Conservation (phyloP, 2,797 vertebrate genomes). For the Bufotes viridis region DNA sequence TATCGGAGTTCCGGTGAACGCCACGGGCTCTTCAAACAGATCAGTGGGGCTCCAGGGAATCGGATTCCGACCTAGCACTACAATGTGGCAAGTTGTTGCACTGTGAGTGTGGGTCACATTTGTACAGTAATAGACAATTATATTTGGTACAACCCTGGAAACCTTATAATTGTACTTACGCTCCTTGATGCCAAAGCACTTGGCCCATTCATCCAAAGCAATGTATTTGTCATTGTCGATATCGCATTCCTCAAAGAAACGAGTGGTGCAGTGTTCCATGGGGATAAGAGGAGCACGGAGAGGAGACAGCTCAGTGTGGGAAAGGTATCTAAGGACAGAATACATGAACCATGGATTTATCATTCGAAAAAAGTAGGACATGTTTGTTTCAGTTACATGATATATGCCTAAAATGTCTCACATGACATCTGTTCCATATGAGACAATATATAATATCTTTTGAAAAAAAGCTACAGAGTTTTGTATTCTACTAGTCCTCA, state of each 20-base stretch:
- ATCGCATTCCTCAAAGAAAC: slow-evolving; percentile 94
- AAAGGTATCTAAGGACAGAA: slow-evolving; percentile 83
- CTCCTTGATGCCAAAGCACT: slow-evolving; percentile 97
- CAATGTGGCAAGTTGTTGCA: not conserved
- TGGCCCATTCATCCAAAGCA: slow-evolving; percentile 94
- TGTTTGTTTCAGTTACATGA: not conserved
- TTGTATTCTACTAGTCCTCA: too few relatives aligned
- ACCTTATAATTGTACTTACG: slow-evolving; percentile 77
- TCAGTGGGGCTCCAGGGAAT: too few relatives aligned
- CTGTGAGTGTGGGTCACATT: not conserved
- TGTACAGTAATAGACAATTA: not conserved
- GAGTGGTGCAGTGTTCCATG: slow-evolving; percentile 99
- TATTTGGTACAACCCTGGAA: not conserved
- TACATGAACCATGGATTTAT: not conserved
- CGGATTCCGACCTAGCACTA: not conserved
- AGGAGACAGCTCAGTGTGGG: slow-evolving; percentile 94
- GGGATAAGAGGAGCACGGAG: slow-evolving; percentile 97
- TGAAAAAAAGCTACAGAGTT: too few relatives aligned
- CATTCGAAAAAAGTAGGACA: not conserved
- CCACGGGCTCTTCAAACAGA: too few relatives aligned
- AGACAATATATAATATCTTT: not conserved
- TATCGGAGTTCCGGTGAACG: too few relatives aligned
- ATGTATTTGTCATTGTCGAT: slow-evolving; percentile 96
- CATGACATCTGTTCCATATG: not conserved
- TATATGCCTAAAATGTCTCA: not conserved